Base-by-base conservation (phyloP, 2,113 vertebrate genomes). In the Sylvilagus bachmani region DNA sequence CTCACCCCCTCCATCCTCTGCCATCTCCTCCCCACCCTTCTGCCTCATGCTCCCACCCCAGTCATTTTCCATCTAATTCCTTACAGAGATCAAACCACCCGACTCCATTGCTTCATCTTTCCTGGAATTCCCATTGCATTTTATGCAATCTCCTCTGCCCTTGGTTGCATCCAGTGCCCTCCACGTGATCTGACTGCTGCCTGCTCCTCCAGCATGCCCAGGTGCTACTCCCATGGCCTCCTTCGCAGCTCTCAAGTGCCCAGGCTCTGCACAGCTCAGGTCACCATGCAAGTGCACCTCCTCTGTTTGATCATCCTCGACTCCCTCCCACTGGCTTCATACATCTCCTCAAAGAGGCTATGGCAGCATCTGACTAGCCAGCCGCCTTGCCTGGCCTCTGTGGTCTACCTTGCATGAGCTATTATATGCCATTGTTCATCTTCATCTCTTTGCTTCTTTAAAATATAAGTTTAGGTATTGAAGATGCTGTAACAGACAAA, bases 271-370 rank as follows among this genome's bases (percentile, higher is more conserved):
- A 3, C 10, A 10, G 29, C 38, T 24, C 0, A 0, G 9, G 49
- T 24, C 51, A 51, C 11, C 5, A 49, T 24, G 12, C 17, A 33
- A 0, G 1, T 2, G 0, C 29, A 14, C 1, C 7, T 4, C 9
- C 36, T 31, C 31, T 31, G 14, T 19, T 7, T n/a, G 29, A 55
- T 1, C 27, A 17, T 25, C 55, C 38, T 53, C 16, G 4, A 38
- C 55, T 14, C 10, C 27, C 10, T 27, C 5, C 16, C 10, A 25
- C 58, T 31, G 17, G n/a, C n/a, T 38, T 49, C 44, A 21, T 3
- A 3, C 38, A 19, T 16, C 31, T 66, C 69, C 61, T 33, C 31
- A 17, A 2, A 69, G 61, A 58, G 51, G 38, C 55, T 55, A 21
- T 10, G 7, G 66, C 14, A 29, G 25, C 12, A 3, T 11, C 27